Evolutionary conservation across 2,113 vertebrate species (phyloP).

Genomic region (Pandion haliaetus): DNA sequence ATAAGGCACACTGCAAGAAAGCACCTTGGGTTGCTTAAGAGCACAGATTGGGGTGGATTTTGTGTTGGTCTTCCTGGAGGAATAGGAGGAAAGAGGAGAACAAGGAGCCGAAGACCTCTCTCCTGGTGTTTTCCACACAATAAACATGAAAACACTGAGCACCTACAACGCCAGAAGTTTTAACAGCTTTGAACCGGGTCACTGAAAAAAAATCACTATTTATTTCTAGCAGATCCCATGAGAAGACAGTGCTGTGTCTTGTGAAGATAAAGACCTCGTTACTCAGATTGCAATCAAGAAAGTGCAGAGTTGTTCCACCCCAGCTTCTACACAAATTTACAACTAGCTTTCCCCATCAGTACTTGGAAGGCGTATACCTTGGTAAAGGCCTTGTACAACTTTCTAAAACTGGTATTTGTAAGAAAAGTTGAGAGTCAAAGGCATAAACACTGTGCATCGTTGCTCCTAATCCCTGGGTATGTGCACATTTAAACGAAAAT

Average conservation of each 20-base stretch:
- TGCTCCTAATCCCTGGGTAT: not conserved
- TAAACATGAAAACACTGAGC: not conserved
- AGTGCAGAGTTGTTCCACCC: not conserved
- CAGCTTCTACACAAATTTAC: not conserved
- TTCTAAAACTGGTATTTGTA: not conserved
- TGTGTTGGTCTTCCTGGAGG: not conserved
- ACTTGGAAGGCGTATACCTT: not conserved
- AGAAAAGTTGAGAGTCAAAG: not conserved
- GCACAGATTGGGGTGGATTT: not conserved
- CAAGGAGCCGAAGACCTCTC: not conserved
- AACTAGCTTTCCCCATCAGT: not conserved
- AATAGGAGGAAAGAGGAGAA: not conserved
- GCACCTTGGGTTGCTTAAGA: not conserved
- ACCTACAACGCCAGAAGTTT: not conserved
- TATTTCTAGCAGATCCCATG: not conserved
- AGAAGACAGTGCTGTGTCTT: not conserved
- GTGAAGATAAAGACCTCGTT: not conserved
- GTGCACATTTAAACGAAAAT: not conserved
- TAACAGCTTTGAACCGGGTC: not conserved
- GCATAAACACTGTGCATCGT: not conserved
- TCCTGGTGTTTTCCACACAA: not conserved
- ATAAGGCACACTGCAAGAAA: not conserved
- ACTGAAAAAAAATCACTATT: not conserved
- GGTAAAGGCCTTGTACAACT: not conserved
- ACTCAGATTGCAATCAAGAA: not conserved